These are phyloP conservation scores for Ceratina japonica DNA, from an alignment of 1,140 invertebrate species.

Conservation along the genomic window DNA sequence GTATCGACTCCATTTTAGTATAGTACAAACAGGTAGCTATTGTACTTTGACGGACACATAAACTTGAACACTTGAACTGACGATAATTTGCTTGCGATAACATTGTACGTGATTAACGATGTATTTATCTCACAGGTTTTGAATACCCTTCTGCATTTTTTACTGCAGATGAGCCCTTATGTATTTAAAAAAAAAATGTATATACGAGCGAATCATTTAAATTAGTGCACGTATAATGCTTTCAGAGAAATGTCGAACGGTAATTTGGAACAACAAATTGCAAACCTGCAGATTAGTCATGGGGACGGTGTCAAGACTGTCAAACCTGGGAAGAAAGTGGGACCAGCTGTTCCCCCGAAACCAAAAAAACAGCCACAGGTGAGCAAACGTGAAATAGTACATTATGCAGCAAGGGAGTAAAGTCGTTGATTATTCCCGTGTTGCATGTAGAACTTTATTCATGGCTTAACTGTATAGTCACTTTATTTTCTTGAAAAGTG, in stretches of 20 bases:
- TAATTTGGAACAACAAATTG: slow-evolving; percentile 79
- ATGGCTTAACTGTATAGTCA: no score
- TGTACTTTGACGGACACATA: slow-evolving; percentile 11
- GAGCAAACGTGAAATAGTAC: slow-evolving; percentile 73
- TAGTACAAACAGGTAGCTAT: background rate
- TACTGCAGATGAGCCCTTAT: background rate
- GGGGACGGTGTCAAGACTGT: slow-evolving; percentile 63
- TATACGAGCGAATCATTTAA: no score
- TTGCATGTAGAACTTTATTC: no score
- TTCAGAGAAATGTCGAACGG: slow-evolving; percentile 70
- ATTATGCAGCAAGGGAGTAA: no score
- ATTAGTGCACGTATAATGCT: background rate
- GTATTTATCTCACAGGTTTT: no score
- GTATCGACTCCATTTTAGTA: slow-evolving; percentile 44
- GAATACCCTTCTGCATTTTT: background rate
- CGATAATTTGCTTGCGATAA: slow-evolving; percentile 32
- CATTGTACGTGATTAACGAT: no score
- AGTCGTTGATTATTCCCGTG: no score
- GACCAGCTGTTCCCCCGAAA: slow-evolving; percentile 89
- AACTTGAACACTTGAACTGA: slow-evolving; percentile 6
- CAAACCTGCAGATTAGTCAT: slow-evolving; percentile 75
- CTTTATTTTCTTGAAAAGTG: no score
- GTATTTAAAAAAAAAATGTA: background rate
- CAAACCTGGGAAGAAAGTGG: slow-evolving; percentile 83
- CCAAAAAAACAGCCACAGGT: slow-evolving; percentile 88